Conservation (phyloP, 2,888 invertebrate species). For the Pemphredon lugubris region DNA sequence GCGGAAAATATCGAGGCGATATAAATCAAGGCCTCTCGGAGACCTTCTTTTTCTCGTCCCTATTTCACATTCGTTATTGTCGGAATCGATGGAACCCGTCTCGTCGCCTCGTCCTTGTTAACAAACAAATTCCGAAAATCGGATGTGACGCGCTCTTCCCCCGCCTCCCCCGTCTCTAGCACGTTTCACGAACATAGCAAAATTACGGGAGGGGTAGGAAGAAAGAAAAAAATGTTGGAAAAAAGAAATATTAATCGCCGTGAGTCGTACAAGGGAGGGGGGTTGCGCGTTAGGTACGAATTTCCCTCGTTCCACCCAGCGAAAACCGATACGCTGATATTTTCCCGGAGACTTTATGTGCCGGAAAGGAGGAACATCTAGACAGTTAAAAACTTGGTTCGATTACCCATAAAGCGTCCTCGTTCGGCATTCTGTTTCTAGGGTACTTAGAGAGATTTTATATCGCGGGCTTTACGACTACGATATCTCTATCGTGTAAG, state of each 20-base stretch:
- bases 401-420: conserved; percentile 71
- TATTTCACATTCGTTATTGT: conserved; percentile 63
- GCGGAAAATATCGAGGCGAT: conserved; percentile 79
- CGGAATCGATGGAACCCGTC: conserved; percentile 61
- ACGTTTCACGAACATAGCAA: too few relatives aligned
- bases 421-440: conserved; percentile 72
- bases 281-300: background rate
- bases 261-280: background rate
- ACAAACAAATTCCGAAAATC: conserved; percentile 23
- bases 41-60: conserved; percentile 69
- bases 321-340: conserved; percentile 39
- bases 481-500: conserved; percentile 55
- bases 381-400: conserved; percentile 72
- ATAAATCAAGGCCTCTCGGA: conserved; percentile 75
- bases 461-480: conserved; percentile 67
- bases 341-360: conserved; percentile 64
- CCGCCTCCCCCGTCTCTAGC: too few relatives aligned
- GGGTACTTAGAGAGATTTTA: conserved; percentile 70
- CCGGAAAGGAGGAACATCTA: conserved; percentile 69
- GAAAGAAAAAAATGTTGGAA: background rate
- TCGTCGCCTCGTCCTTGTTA: conserved; percentile 32
- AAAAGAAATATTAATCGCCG: background rate
- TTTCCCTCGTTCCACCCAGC: background rate
- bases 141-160: too few relatives aligned
- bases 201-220: too few relatives aligned